Evolutionary conservation across 2,888 invertebrate species (phyloP), one percentile per base, ranked within the genome.

Genomic region (Eupithecia insigniata): DNA sequence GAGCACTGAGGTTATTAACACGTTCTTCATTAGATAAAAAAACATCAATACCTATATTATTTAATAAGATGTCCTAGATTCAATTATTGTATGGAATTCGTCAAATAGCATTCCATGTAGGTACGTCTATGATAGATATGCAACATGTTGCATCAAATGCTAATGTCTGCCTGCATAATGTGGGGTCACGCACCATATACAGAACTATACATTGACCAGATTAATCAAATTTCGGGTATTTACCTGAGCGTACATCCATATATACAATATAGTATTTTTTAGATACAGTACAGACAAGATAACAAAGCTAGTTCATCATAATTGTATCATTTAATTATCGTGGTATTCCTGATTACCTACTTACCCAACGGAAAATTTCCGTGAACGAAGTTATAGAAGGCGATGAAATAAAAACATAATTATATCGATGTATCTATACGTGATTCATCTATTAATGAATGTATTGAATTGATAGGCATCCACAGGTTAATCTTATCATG

Each of bases 401-500:
- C 10, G 10, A 22, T 55, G 55, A 26, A 12, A 2, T 55, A 26
- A 51, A 51, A 51, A 4, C 26, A 26, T 55, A n/a, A n/a, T n/a
- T n/a, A n/a, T 55, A 46, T 0, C n/a, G n/a, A 51, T 51, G 10
- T 51, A 10, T 51, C 10, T 22, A 10, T 51, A 26, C 12, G 8
- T 26, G 55, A 26, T 55, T 26, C 26, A 55, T 26, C 12, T 26
- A 26, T 14, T n/a, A n/a, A n/a, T n/a, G 22, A 51, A 22, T 55
- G 4, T 55, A 55, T 55, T 51, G 51, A 51, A 51, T 51, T 51
- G 22, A 51, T 51, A 51, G 51, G 22, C 55, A 55, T 55, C 26
- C 55, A 55, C 26, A 55, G 55, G 55, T 55, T 26, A 55, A 55
- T 55, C 55, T 55, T 55, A 55, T 55, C 55, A 26, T 55, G 5